These are phyloP conservation scores for Thalassarche chlororhynchos DNA, from an alignment of 2,113 vertebrate species.

Conservation along the genomic window DNA sequence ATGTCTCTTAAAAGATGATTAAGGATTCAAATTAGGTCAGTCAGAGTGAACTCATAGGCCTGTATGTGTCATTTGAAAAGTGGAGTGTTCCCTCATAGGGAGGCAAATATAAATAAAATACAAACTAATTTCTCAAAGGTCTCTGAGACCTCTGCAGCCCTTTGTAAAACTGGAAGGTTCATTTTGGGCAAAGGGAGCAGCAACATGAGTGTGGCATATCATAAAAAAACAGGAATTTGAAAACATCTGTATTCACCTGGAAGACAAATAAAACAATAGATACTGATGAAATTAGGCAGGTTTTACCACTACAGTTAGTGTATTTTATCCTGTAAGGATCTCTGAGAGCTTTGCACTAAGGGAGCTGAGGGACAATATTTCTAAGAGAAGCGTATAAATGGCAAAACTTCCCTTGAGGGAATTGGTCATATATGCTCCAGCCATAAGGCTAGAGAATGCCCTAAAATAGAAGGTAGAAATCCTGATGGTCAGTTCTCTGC, in stretches of 20 bases:
- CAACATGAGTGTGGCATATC: not conserved
- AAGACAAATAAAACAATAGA: not conserved
- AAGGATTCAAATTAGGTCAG: constrained; percentile 42
- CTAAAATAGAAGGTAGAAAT: not conserved
- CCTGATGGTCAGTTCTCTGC: not conserved
- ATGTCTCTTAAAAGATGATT: constrained; percentile 2
- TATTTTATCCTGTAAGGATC: not conserved
- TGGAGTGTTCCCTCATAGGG: not conserved
- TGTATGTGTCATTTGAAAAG: not conserved
- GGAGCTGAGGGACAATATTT: not conserved
- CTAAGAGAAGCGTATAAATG: not conserved
- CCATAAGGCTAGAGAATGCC: not conserved
- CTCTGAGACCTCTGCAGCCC: not conserved
- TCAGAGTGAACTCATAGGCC: not conserved
- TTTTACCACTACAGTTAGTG: not conserved
- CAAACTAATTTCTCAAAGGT: not conserved
- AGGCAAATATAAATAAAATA: not conserved
- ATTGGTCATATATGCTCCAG: not conserved
- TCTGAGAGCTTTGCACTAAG: not conserved
- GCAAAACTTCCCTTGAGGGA: not conserved
- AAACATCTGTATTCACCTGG: not conserved
- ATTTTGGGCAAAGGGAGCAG: not conserved
- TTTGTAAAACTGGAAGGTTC: not conserved
- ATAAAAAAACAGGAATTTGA: not conserved
- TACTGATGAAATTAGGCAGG: not conserved